Conservation (phyloP, 2,797 vertebrate genomes). For the Macropus fuliginosus region DNA sequence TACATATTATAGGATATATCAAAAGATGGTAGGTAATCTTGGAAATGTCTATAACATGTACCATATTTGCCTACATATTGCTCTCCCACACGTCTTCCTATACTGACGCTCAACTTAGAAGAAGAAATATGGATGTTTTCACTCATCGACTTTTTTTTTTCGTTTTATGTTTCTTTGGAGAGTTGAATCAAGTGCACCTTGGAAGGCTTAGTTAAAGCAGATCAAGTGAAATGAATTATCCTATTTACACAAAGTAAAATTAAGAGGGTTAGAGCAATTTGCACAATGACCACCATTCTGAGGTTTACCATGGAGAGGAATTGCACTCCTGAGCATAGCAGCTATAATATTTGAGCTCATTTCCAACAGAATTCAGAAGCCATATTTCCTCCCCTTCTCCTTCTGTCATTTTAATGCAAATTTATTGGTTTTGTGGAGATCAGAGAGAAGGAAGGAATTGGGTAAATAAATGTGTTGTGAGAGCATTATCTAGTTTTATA, state of each 20-base stretch:
- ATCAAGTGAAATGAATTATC: slow-evolving; percentile 5
- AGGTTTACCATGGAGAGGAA: neutral
- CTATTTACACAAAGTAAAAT: slow-evolving; percentile 3
- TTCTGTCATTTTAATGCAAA: neutral
- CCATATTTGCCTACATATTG: slow-evolving; percentile 17
- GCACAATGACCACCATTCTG: neutral
- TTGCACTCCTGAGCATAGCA: neutral
- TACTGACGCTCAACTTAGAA: slow-evolving; percentile 12
- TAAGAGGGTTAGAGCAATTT: neutral
- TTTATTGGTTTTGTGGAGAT: neutral
- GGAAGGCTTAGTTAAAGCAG: neutral
- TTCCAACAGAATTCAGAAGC: neutral
- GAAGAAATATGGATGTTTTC: neutral
- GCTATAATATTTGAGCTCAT: neutral
- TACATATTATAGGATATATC: slow-evolving; percentile 30
- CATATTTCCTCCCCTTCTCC: neutral
- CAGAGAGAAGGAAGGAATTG: neutral
- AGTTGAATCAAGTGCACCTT: slow-evolving; percentile 1
- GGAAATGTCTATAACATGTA: neutral
- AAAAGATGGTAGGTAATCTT: slow-evolving; percentile 8
- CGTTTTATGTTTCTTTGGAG: neutral
- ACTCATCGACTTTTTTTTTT: neutral
- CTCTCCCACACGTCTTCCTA: neutral
- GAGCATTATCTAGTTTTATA: neutral
- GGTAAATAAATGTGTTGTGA: neutral